Percentiles rank a stretch among this genome's conserved stretches.
Conservation (phyloP, 2,113 vertebrate species). For the Donacobius atricapilla region DNA sequence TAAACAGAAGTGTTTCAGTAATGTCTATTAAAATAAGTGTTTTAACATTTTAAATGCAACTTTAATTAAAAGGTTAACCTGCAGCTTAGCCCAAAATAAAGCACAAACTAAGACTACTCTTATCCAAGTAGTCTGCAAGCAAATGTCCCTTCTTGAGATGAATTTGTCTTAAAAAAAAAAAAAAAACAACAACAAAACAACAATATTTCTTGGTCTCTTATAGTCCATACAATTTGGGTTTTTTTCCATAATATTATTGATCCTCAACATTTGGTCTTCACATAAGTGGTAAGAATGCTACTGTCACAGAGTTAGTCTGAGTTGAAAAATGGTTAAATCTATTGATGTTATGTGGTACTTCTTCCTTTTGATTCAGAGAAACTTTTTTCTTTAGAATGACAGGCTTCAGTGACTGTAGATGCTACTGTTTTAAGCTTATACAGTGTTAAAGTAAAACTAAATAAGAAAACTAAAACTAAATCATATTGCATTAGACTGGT, state of each 20-base stretch:
- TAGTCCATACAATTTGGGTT: not conserved
- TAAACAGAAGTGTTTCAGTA: not conserved
- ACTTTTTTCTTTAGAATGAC: not conserved
- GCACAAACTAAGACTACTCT: not conserved
- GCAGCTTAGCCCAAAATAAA: not conserved
- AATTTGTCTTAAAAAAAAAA: not conserved
- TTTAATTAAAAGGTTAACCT: not conserved
- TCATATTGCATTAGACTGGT: not conserved
- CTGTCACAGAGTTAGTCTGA: not conserved
- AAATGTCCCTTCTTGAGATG: not conserved
- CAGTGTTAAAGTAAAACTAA: not conserved
- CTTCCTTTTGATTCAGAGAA: not conserved
- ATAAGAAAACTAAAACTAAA: not conserved
- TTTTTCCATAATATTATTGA: not conserved
- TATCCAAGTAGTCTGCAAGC: not conserved
- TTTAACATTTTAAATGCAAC: not conserved
- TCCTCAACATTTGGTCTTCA: not conserved
- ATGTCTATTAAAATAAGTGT: not conserved
- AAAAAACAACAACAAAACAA: too few relatives aligned
- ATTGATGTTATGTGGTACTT: not conserved
- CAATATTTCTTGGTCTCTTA: not conserved
- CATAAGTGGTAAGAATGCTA: not conserved
- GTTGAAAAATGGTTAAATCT: not conserved
- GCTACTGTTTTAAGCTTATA: not conserved
- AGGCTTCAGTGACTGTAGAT: not conserved